These are phyloP conservation scores for Psephotus haematonotus DNA, from an alignment of 2,113 vertebrate genomes.

Conservation along the genomic window DNA sequence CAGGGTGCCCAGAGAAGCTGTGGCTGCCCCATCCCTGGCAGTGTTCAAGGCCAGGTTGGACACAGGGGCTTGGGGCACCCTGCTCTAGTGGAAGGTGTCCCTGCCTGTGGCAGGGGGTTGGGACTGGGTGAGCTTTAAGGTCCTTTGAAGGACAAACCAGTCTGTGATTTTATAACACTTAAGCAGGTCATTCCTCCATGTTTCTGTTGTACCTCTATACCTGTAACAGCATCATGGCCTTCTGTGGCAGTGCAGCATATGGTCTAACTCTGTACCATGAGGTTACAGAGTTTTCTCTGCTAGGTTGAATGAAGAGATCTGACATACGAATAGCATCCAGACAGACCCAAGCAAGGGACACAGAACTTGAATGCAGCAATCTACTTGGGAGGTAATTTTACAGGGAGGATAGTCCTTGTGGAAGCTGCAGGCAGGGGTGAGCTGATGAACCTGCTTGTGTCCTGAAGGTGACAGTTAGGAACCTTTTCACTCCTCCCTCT, in stretches of 20 bases:
- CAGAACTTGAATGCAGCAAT: background rate
- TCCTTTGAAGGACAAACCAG: too few relatives aligned
- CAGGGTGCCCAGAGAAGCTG: too few relatives aligned
- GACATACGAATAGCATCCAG: background rate
- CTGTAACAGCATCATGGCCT: background rate
- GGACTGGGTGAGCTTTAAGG: too few relatives aligned
- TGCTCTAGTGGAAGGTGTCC: too few relatives aligned
- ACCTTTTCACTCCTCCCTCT: background rate
- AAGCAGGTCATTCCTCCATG: background rate
- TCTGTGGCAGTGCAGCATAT: background rate
- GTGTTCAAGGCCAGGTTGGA: too few relatives aligned
- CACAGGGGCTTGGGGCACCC: too few relatives aligned
- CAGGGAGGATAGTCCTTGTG: background rate
- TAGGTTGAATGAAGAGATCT: background rate
- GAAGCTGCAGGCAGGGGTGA: background rate
- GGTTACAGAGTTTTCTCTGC: background rate
- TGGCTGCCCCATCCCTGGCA: too few relatives aligned
- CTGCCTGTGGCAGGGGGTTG: too few relatives aligned
- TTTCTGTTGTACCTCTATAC: background rate
- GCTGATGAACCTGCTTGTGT: background rate
- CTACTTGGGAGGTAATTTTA: background rate
- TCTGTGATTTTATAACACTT: background rate
- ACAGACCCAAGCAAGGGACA: background rate
- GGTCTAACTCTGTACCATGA: background rate
- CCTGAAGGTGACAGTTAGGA: background rate